Percentiles rank a stretch among this genome's conserved stretches.
These are phyloP conservation scores for Muscina levida DNA, from an alignment of 2,888 invertebrate genomes.

Conservation along the genomic window DNA sequence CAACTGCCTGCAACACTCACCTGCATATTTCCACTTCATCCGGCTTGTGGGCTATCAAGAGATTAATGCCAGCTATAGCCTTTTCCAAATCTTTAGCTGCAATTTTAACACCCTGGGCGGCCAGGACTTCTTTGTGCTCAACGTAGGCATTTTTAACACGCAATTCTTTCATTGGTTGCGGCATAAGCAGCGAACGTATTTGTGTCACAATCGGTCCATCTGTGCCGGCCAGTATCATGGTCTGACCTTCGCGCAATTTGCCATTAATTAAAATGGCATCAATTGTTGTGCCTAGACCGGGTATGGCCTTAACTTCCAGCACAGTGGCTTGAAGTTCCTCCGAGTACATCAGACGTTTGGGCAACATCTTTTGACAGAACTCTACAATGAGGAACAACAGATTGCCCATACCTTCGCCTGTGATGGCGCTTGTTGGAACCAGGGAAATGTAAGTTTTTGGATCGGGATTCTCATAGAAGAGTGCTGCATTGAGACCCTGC, in stretches of 20 bases:
- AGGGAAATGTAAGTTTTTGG: conserved; percentile 95
- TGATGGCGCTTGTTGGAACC: conserved; percentile 98
- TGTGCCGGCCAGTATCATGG: conserved; percentile 96
- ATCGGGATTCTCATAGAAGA: conserved; percentile 98
- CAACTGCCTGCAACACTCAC: conserved; percentile 76
- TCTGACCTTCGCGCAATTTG: conserved; percentile 94
- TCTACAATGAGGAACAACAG: conserved; percentile 95
- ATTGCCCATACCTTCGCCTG: conserved; percentile 99
- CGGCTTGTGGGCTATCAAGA: conserved; percentile 93
- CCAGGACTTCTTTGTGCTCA: conserved; percentile 95
- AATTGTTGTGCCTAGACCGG: conserved; percentile 98
- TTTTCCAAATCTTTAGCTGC: conserved; percentile 99
- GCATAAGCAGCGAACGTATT: conserved; percentile 97
- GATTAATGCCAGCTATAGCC: conserved; percentile 96
- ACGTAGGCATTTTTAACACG: conserved; percentile 98
- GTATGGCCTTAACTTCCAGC: conserved; percentile 95
- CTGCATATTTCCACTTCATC: conserved; percentile 95
- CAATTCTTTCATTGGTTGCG: conserved; percentile 97
- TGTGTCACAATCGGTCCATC: conserved; percentile 99
- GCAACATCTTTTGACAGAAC: conserved; percentile 93
- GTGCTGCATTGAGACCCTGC: conserved; percentile 94
- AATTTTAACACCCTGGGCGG: conserved; percentile 99
- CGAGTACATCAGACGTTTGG: conserved; percentile 93
- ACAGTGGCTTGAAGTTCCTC: conserved; percentile 94
- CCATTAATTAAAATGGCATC: conserved; percentile 99